Evolutionary conservation across 2,113 vertebrate species (phyloP).

Genomic region (Halcyon malimbica): DNA sequence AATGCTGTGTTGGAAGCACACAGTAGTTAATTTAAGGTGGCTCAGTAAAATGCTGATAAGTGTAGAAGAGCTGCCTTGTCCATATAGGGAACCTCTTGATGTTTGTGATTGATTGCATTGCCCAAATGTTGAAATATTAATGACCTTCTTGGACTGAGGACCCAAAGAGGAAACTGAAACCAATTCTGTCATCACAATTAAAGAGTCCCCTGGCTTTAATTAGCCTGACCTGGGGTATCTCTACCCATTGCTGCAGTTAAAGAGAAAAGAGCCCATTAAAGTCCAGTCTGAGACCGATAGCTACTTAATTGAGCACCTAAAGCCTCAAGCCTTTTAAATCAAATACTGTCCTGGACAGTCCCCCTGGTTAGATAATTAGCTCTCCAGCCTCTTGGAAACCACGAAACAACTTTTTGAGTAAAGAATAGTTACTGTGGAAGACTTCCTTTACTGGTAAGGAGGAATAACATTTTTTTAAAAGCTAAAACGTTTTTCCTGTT

Average conservation of each 20-base stretch:
- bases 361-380: slow-evolving; percentile 93
- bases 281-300: slow-evolving; percentile 93
- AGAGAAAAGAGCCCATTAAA: slow-evolving; percentile 94
- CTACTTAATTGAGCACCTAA: slow-evolving; percentile 98
- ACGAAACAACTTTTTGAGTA: slow-evolving; percentile 76
- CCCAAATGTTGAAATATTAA: slow-evolving; percentile 86
- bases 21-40: slow-evolving; percentile 60
- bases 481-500: slow-evolving; percentile 38
- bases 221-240: slow-evolving; percentile 92
- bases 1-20: neutral
- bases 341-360: slow-evolving; percentile 91
- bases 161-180: slow-evolving; percentile 87
- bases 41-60: slow-evolving; percentile 36
- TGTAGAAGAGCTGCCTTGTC: slow-evolving; percentile 52
- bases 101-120: slow-evolving; percentile 88
- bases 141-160: slow-evolving; percentile 81
- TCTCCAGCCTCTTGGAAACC: slow-evolving; percentile 74
- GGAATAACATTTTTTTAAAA: slow-evolving; percentile 53
- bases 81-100: slow-evolving; percentile 79
- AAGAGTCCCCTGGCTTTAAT: slow-evolving; percentile 98
- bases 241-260: slow-evolving; percentile 87
- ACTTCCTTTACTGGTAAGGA: slow-evolving; percentile 59
- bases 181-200: slow-evolving; percentile 96
- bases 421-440: slow-evolving; percentile 71
- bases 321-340: slow-evolving; percentile 95